Percentiles rank a stretch among this genome's conserved stretches.
Evolutionary conservation across 2,888 invertebrate species (phyloP).

Genomic region (Eretmocerus hayati): DNA sequence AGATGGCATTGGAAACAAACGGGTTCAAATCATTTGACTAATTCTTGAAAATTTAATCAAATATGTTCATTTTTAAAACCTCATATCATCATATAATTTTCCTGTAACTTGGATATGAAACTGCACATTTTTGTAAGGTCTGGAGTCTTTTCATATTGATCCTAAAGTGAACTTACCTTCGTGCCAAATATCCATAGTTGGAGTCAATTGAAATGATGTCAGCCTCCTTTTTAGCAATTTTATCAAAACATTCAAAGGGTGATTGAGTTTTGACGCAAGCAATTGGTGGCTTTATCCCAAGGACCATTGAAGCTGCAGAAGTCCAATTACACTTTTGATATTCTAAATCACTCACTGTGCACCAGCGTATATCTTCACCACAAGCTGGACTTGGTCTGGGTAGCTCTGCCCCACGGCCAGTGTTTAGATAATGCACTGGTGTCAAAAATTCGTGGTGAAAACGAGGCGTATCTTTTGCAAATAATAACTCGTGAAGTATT

Average conservation of each 20-base stretch:
- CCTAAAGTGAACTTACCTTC: constrained; percentile 49
- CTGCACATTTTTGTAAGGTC: no score
- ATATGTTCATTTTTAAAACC: no score
- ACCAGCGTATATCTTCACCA: constrained; percentile 51
- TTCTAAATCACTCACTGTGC: constrained; percentile 52
- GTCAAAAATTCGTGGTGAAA: background rate
- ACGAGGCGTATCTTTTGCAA: background rate
- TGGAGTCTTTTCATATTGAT: background rate
- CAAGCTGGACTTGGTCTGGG: constrained; percentile 22
- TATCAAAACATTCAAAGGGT: constrained; percentile 52
- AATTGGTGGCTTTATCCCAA: constrained; percentile 57
- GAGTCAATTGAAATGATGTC: constrained; percentile 59
- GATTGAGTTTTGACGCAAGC: constrained; percentile 47
- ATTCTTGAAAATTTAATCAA: no score
- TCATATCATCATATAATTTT: no score
- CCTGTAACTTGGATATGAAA: no score
- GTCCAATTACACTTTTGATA: constrained; percentile 58
- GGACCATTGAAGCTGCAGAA: constrained; percentile 50
- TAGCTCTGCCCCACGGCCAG: constrained; percentile 22
- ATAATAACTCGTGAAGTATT: background rate
- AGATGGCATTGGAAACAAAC: no score
- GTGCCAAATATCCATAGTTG: constrained; percentile 58
- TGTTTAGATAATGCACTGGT: constrained; percentile 15
- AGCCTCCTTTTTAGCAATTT: constrained; percentile 49
- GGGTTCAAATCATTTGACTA: no score